Evolutionary conservation across 2,888 invertebrate genomes (phyloP).

Genomic region (Platerodrilus igneus): DNA sequence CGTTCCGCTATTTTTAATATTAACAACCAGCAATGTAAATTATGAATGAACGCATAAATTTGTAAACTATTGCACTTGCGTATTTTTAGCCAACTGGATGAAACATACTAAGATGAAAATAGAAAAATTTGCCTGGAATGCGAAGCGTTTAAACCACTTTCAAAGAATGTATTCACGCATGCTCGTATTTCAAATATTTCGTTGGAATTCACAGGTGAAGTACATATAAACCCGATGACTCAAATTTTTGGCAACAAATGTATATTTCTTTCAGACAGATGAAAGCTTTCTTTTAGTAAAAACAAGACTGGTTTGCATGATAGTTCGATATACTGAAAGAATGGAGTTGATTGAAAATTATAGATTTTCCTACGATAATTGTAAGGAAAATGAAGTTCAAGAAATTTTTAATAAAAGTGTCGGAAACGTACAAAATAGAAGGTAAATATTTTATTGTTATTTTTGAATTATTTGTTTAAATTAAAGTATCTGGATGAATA

Average conservation of each 20-base stretch:
- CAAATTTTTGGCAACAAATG: slow-evolving; percentile 29
- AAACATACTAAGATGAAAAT: slow-evolving; percentile 22
- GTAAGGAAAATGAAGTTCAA: slow-evolving; percentile 34
- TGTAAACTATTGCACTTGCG: slow-evolving; percentile 17
- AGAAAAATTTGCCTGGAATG: slow-evolving; percentile 34
- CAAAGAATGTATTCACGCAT: slow-evolving; percentile 36
- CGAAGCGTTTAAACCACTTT: slow-evolving; percentile 34
- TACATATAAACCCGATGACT: slow-evolving; percentile 39
- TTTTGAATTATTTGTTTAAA: too few relatives aligned
- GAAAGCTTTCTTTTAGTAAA: slow-evolving; percentile 22
- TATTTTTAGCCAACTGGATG: slow-evolving; percentile 16
- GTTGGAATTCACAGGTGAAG: slow-evolving; percentile 40
- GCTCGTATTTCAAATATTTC: slow-evolving; percentile 33
- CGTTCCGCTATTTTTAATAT: too few relatives aligned
- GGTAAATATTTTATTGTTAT: slow-evolving; percentile 24
- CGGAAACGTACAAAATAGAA: slow-evolving; percentile 29
- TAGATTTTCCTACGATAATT: slow-evolving; percentile 16
- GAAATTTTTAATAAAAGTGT: slow-evolving; percentile 37
- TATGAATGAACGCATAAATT: slow-evolving; percentile 17
- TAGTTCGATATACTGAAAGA: not conserved
- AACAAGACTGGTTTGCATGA: not conserved
- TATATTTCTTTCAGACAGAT: slow-evolving; percentile 21
- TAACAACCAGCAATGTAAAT: slow-evolving; percentile 10
- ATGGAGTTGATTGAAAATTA: slow-evolving; percentile 17
- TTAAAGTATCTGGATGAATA: too few relatives aligned